These are phyloP conservation scores for Tiliqua scincoides DNA, from an alignment of 2,113 vertebrate species.

Conservation along the genomic window DNA sequence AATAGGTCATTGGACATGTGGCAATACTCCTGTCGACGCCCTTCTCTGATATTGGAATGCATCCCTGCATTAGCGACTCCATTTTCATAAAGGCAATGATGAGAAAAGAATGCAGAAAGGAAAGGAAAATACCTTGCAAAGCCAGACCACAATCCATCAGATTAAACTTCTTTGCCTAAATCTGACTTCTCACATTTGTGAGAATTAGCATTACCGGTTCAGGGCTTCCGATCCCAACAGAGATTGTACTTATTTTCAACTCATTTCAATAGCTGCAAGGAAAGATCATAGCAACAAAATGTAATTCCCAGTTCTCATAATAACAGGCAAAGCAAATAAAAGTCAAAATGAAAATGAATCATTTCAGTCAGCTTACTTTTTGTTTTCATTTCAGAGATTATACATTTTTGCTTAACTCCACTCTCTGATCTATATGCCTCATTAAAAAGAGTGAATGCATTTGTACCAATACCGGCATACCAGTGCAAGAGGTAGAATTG, in stretches of 20 bases:
- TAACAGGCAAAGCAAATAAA: slow-evolving; percentile 1
- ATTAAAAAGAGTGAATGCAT: background rate
- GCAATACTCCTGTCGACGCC: background rate
- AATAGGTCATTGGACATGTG: background rate
- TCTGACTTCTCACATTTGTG: background rate
- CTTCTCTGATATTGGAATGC: background rate
- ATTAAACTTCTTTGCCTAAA: background rate
- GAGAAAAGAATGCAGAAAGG: background rate
- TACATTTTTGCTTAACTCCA: background rate
- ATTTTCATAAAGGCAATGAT: background rate
- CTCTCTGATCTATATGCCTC: background rate
- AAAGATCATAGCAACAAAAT: background rate
- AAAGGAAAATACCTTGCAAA: background rate
- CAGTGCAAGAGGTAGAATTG: slow-evolving; percentile 13
- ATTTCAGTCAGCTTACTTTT: background rate
- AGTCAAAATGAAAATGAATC: background rate
- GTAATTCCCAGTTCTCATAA: background rate
- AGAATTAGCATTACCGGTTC: background rate
- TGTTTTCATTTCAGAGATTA: background rate
- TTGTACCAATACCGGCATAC: background rate
- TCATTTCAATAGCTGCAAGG: background rate
- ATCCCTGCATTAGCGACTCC: background rate
- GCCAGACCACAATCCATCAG: background rate
- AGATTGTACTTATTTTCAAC: background rate
- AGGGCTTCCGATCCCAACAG: background rate